Base-by-base conservation (phyloP, 1,140 invertebrate genomes). In the Neodiprion virginianus region DNA sequence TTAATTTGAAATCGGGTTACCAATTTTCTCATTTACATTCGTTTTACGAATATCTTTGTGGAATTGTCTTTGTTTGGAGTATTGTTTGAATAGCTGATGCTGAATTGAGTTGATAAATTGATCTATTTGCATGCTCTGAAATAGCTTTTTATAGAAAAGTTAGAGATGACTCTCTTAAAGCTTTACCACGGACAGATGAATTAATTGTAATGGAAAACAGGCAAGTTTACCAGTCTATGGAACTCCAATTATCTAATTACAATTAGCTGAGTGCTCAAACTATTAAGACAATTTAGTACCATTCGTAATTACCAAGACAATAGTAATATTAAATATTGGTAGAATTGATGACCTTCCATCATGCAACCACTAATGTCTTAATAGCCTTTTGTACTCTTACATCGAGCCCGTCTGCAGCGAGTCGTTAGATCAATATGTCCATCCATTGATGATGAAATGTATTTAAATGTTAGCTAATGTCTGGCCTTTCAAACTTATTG, bases 301-400 rank as follows among this genome's bases (percentile, higher is more conserved):
- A 69, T 69, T 23, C 7, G 67, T 23, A 23, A 69, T 69, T 69
- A 69, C 67, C 12, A 11, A 47, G 67, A 69, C 67, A 47, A 69
- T 69, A 69, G 21, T 47, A 47, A 47, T 21, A 69, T 69, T 69
- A 68, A 68, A 68, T 69, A 47, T 69, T 69, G 67, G 67, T 47
- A 69, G 17, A 21, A 21, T 14, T 21, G 10, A 69, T 21, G 67
- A 69, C 67, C 40, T 69, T 69, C 40, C 7, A 21, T 69, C 67
- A 69, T 69, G 67, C 67, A 23, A 69, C 4, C 67, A 69, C 17
- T 69, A 69, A 23, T 47, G 67, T 14, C 40, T 12, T 69, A 69
- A 69, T 69, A 47, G 67, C 21, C 67, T 69, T 69, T 69, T 69
- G 67, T 69, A 69, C 40, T 47, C 10, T 61, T 61, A 69, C 40